Evolutionary conservation across 2,113 vertebrate genomes (phyloP), one percentile per base, ranked within the genome.

Genomic region (Prunella himalayana): DNA sequence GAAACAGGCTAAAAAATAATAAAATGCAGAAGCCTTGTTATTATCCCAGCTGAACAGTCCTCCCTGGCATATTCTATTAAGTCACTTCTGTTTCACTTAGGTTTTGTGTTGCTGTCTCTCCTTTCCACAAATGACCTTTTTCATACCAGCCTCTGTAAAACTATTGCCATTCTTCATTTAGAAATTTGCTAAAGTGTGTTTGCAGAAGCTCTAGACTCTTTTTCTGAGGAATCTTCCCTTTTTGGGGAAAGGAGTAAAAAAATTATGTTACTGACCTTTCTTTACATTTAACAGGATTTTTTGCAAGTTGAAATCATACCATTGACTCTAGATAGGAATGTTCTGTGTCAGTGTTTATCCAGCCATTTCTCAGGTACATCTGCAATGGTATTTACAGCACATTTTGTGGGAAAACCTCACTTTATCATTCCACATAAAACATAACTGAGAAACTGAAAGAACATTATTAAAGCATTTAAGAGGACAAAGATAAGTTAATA

Each of bases 251-350:
- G 64, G 90, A 97, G 75, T 41, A 77, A 82, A 96, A 96, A 83
- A 97, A 94, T 92, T 95, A 94, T 86, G 39, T 42, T 93, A 82
- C 89, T 98, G 96, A 97, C 95, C 92, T 98, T 98, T 97, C 90
- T 75, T 96, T 92, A 18, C 65, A 86, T 82, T 88, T 97, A 95
- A 86, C 70, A 80, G 69, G 24, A 63, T 92, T 39, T 84, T 82
- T 90, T 57, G 42, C 44, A 85, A 64, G 61, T 49, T 82, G 80
- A 86, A 70, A 71, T 91, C 54, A 12, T 65, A 30, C 35, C 28
- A 13, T 20, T 11, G 11, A 6, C 16, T 80, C 21, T 73, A 79
- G 91, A 50, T 30, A 76, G 88, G 69, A 89, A 47, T 66, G 50
- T 54, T 77, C 60, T 73, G 15, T 31, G 7, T 49, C 63, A 79